Percentiles rank a stretch among this genome's conserved stretches.
Conservation (phyloP, 2,888 invertebrate species). For the Rambutsinella grinnellia region DNA sequence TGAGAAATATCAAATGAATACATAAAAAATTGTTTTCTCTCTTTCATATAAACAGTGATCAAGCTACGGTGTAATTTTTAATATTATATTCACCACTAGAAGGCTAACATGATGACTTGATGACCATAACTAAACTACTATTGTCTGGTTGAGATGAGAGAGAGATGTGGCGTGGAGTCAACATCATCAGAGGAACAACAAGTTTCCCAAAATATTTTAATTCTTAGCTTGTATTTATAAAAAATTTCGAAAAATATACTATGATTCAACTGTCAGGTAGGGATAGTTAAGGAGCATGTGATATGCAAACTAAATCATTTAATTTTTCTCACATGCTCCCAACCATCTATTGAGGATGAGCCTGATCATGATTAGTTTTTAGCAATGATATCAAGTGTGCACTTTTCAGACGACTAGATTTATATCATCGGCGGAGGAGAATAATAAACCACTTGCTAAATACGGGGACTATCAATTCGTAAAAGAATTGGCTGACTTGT, state of each 20-base stretch:
- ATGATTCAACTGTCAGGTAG: constrained; percentile 34
- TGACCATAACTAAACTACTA: constrained; percentile 46
- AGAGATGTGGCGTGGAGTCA: not conserved
- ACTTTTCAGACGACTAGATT: constrained; percentile 21
- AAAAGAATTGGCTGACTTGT: constrained; percentile 50
- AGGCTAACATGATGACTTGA: constrained; percentile 6
- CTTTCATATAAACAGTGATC: no score
- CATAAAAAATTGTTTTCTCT: no score
- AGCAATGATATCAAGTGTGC: constrained; percentile 50
- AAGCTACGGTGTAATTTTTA: no score
- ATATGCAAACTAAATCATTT: constrained; percentile 57
- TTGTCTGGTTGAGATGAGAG: constrained; percentile 36
- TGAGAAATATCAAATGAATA: no score
- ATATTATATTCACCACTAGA: no score
- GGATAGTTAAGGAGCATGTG: constrained; percentile 34
- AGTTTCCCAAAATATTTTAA: no score
- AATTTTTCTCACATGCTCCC: constrained; percentile 55
- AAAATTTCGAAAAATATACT: no score
- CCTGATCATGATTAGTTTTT: constrained; percentile 28
- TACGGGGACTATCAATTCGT: constrained; percentile 29
- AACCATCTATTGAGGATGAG: constrained; percentile 47
- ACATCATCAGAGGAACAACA: constrained; percentile 10
- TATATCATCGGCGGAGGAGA: constrained; percentile 5
- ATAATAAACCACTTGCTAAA: constrained; percentile 9
- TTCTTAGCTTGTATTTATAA: no score